Conservation (phyloP, 2,113 vertebrate species). For the Sturnira hondurensis region DNA sequence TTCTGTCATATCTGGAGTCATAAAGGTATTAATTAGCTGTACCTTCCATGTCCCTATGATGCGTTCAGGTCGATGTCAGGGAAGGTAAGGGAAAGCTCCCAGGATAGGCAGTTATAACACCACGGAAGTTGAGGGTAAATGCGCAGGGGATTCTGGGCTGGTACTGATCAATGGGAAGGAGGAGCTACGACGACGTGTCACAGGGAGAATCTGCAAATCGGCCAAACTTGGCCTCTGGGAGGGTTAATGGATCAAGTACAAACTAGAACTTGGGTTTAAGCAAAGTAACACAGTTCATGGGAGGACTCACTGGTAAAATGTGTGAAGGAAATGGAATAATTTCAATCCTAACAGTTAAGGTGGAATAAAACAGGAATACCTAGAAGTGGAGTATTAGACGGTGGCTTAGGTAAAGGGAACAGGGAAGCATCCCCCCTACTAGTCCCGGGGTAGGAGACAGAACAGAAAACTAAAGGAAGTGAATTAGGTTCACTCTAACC, state of each 20-base stretch:
- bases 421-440: not conserved
- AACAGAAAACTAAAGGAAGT: not conserved
- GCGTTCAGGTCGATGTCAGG: not conserved
- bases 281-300: not conserved
- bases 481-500: not conserved
- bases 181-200: accelerated
- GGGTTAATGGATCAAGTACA: not conserved
- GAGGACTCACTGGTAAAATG: not conserved
- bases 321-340: not conserved
- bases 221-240: not conserved
- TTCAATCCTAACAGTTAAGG: not conserved
- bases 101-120: not conserved
- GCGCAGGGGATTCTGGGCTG: not conserved
- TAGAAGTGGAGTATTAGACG: not conserved
- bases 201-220: not conserved
- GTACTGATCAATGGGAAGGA: not conserved
- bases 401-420: not conserved
- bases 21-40: not conserved
- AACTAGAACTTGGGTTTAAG: not conserved
- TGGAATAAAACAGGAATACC: not conserved
- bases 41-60: not conserved
- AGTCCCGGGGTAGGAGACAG: not conserved
- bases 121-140: not conserved
- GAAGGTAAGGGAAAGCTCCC: not conserved
- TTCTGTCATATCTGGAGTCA: not conserved